Conservation (phyloP, 2,113 vertebrate genomes). For the Oryzias celebensis region DNA sequence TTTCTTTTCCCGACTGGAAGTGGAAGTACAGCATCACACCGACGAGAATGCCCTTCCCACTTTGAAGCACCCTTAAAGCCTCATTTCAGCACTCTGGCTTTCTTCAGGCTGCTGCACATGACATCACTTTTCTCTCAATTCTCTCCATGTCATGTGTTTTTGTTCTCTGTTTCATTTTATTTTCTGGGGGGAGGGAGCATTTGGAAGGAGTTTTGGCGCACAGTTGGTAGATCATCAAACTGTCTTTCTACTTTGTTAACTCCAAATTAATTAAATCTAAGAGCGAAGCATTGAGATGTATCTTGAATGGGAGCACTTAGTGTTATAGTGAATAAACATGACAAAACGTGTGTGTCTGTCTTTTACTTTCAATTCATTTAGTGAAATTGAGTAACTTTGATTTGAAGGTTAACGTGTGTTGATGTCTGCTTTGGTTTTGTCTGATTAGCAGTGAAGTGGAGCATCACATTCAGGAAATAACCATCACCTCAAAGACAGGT, state of each 20-base stretch:
- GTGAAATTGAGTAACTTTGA: too few species aligned
- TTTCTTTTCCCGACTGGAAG: slow-evolving; percentile 32
- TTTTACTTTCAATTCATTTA: slow-evolving; percentile 15
- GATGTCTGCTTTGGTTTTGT: slow-evolving; percentile 16
- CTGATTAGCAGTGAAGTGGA: slow-evolving; percentile 7
- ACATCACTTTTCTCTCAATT: slow-evolving; percentile 53
- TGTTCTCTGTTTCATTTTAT: slow-evolving; percentile 54
- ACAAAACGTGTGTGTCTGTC: slow-evolving; percentile 54
- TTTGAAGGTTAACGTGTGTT: slow-evolving; percentile 1
- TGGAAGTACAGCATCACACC: slow-evolving; percentile 5
- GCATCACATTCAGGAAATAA: slow-evolving; percentile 28
- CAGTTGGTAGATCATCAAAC: slow-evolving; percentile 74
- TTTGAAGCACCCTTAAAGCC: slow-evolving; percentile 21
- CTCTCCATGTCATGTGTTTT: slow-evolving; percentile 55
- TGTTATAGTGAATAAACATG: slow-evolving; percentile 83
- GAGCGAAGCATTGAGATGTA: slow-evolving; percentile 69
- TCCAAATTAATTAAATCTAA: slow-evolving; percentile 71
- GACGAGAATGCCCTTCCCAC: slow-evolving; percentile 4
- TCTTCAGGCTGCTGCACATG: slow-evolving; percentile 68
- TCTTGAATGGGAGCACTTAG: slow-evolving; percentile 82
- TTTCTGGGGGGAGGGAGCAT: slow-evolving; percentile 3
- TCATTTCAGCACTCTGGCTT: slow-evolving; percentile 42
- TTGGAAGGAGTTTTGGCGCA: slow-evolving; percentile 41
- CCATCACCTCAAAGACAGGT: too few species aligned
- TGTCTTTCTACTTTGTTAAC: slow-evolving; percentile 78